Base-by-base conservation (phyloP, 1,140 invertebrate genomes). In the Anadara kagoshimensis region DNA sequence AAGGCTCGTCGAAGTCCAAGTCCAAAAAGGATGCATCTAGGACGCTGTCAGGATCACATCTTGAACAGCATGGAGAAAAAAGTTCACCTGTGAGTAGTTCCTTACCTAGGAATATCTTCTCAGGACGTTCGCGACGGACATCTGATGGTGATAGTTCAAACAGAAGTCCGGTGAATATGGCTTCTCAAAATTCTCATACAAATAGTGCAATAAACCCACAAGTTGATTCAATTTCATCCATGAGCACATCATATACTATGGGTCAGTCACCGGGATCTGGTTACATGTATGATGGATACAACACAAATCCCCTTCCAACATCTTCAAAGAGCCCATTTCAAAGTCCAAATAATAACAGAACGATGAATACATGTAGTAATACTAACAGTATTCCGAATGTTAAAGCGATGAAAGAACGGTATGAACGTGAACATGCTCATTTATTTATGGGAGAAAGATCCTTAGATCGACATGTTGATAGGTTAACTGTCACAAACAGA, bases 401-500 rank as follows among this genome's bases (percentile, higher is more conserved):
- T 16, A 26, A 51, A 54, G 51, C 61, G 18, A 51, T 71, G 14
- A 57, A 59, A 22, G 58, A 75, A 36, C 53, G 51, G 16, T 75
- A 68, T 58, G 73, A 72, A 22, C 64, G 24, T 41, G 73, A 69
- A 54, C 74, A 63, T 62, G 51, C 36, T 70, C 75, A 41, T 24
- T 64, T 75, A 8, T 79, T 83, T 14, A 75, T 80, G 59, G 78
- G 79, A 68, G 85, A 86, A 12, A 62, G 80, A 14, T 83, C 84
- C 26, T 68, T 86, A 54, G 83, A 86, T 47, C 74, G 83, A 67
- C 80, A 85, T 29, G 76, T 84, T 75, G 82, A 83, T 41, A 79
- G 81, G 73, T 77, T 85, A 51, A 16, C 83, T 83, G 51, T 63
- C 78, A 59, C 56, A 58, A 57, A 43, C 58, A 41, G 24, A 22